Conservation (phyloP, 1,140 invertebrate genomes). For the Radopholus similis region DNA sequence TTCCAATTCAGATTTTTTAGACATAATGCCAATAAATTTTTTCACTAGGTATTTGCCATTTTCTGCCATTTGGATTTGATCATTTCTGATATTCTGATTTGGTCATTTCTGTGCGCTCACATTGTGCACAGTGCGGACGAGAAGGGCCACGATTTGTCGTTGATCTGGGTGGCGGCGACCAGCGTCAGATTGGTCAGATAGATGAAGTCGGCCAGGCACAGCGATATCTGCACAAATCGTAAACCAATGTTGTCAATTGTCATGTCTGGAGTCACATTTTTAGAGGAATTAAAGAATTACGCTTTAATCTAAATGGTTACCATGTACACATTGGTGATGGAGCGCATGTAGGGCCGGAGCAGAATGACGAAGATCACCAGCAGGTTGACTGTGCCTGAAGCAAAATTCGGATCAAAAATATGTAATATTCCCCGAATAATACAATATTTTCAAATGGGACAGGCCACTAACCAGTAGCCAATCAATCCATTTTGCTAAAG, state of each 20-base stretch:
- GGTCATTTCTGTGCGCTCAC: too few species aligned
- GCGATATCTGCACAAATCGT: conserved; percentile 52
- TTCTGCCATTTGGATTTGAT: too few species aligned
- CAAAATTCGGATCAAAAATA: background rate
- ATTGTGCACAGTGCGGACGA: conserved; percentile 52
- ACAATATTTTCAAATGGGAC: too few species aligned
- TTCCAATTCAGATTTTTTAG: too few species aligned
- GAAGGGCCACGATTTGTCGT: conserved; percentile 59
- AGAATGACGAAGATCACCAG: conserved; percentile 53
- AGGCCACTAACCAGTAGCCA: background rate
- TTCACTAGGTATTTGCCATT: too few species aligned
- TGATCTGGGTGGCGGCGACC: conserved; percentile 58
- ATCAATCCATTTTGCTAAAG: background rate
- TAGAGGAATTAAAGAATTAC: conserved; percentile 41
- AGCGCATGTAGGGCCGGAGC: conserved; percentile 54
- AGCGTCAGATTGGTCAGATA: conserved; percentile 55
- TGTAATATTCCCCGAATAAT: too few species aligned
- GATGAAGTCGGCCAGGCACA: conserved; percentile 58
- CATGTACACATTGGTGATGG: conserved; percentile 59
- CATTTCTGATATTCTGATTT: too few species aligned
- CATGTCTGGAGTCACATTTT: too few species aligned
- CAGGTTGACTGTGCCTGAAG: conserved; percentile 43
- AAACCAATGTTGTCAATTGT: too few species aligned
- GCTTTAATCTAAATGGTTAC: conserved; percentile 26
- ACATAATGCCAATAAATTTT: too few species aligned